Evolutionary conservation across 2,113 vertebrate genomes (phyloP).

Genomic region (Nycticebus coucang): DNA sequence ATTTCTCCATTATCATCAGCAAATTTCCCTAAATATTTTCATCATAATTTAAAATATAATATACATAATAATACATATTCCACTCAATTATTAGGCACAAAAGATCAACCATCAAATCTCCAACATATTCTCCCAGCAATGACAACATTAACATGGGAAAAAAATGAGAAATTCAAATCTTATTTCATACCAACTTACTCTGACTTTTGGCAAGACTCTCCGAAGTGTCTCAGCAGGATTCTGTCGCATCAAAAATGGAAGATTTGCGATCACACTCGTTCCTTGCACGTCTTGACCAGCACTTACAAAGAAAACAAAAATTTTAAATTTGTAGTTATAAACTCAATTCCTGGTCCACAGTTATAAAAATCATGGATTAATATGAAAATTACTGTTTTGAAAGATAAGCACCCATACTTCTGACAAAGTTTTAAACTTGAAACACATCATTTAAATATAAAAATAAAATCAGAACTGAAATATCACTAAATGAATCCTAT

Average conservation of each 20-base stretch:
- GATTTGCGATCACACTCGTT: slow-evolving; percentile 94
- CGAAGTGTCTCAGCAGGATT: slow-evolving; percentile 95
- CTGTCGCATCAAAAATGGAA: slow-evolving; percentile 93
- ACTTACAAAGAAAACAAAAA: slow-evolving; percentile 85
- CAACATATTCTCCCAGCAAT: background rate
- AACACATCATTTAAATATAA: slow-evolving; percentile 15
- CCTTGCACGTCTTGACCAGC: slow-evolving; percentile 95
- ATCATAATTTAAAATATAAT: slow-evolving; percentile 35
- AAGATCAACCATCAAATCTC: slow-evolving; percentile 42
- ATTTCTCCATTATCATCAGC: slow-evolving; percentile 35
- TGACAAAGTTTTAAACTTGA: slow-evolving; percentile 24
- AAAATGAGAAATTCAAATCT: slow-evolving; percentile 60
- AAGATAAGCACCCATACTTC: background rate
- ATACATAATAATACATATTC: background rate
- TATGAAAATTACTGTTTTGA: slow-evolving; percentile 42
- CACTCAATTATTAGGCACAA: background rate
- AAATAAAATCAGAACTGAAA: slow-evolving; percentile 55
- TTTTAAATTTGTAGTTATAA: slow-evolving; percentile 53
- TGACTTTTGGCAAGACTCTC: slow-evolving; percentile 95
- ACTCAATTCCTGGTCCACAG: background rate
- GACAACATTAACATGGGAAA: slow-evolving; percentile 2
- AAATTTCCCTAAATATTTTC: slow-evolving; percentile 48
- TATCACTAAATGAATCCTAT: slow-evolving; percentile 40
- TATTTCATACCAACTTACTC: slow-evolving; percentile 87
- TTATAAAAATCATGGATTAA: background rate